Conservation (phyloP, 2,113 vertebrate species). For the Archocentrus centrarchus region DNA sequence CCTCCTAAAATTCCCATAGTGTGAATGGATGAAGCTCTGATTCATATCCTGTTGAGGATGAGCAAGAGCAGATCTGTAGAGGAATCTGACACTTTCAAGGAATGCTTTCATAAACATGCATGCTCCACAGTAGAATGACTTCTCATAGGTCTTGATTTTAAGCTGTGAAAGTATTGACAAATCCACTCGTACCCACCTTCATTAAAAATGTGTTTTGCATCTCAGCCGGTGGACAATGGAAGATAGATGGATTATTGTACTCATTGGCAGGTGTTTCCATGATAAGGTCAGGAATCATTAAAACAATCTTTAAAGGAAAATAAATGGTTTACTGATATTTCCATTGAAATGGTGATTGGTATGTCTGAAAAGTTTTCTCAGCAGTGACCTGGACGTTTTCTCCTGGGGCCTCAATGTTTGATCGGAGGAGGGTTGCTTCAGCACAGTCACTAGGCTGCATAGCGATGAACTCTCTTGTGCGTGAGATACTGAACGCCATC, state of each 20-base stretch:
- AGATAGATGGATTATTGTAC: accelerated
- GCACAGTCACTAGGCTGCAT: background rate
- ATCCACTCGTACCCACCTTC: background rate
- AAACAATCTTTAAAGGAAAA: too few relatives aligned
- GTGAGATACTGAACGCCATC: background rate
- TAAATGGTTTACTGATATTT: background rate
- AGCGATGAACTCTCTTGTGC: conserved; percentile 13
- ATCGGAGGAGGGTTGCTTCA: conserved; percentile 8
- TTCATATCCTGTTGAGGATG: background rate
- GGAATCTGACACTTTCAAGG: background rate
- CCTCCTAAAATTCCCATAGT: background rate
- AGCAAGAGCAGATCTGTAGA: background rate
- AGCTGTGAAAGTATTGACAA: background rate
- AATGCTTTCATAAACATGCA: background rate
- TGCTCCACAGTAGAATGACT: background rate
- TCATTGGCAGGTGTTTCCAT: background rate
- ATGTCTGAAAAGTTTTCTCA: background rate
- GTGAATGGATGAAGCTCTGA: background rate
- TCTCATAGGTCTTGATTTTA: too few relatives aligned
- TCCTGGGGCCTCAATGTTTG: conserved; percentile 62
- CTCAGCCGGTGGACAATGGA: background rate
- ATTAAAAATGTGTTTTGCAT: background rate
- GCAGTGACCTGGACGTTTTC: conserved; percentile 29
- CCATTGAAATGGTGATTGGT: background rate
- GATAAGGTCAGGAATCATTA: background rate